phyloP scores from a whole-genome alignment of 2,888 invertebrate species.

The Camptogramma bilineatum region DNA sequence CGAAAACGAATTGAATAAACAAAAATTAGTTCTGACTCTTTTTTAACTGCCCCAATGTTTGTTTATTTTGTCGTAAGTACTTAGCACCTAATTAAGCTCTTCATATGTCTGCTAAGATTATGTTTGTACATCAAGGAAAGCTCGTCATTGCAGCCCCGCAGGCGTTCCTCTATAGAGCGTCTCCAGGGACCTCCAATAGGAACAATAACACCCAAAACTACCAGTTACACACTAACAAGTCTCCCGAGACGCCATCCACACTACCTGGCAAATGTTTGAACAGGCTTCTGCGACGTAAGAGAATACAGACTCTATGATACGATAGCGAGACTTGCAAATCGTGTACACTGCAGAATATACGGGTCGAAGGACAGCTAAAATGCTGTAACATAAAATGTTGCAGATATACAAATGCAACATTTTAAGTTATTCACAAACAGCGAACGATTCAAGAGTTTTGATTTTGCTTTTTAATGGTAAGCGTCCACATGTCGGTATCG shows the following conservation, averaged over 20 bases:
- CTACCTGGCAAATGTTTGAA: constrained; percentile 32
- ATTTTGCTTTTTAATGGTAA: too few species aligned
- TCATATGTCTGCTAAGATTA: neutral
- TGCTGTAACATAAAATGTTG: constrained; percentile 10
- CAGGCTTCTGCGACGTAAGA: neutral
- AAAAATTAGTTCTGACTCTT: neutral
- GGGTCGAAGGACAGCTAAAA: constrained; percentile 18
- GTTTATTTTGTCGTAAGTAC: neutral
- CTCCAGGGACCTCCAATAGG: constrained; percentile 60
- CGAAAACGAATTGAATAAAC: neutral
- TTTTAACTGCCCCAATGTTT: neutral
- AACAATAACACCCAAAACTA: constrained; percentile 67
- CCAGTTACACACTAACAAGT: constrained; percentile 64
- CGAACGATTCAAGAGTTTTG: too few species aligned
- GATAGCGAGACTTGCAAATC: neutral
- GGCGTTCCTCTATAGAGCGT: constrained; percentile 10
- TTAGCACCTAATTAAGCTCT: too few species aligned
- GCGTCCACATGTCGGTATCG: too few species aligned
- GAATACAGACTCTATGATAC: constrained; percentile 6
- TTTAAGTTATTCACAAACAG: too few species aligned
- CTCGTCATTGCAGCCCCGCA: neutral
- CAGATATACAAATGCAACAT: neutral
- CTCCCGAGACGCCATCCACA: constrained; percentile 50
- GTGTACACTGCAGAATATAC: neutral
- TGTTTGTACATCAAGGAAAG: neutral